Percentiles rank a stretch among this genome's conserved stretches.
phyloP scores from a whole-genome alignment of 2,888 invertebrate species.

The Nephrotoma flavescens region DNA sequence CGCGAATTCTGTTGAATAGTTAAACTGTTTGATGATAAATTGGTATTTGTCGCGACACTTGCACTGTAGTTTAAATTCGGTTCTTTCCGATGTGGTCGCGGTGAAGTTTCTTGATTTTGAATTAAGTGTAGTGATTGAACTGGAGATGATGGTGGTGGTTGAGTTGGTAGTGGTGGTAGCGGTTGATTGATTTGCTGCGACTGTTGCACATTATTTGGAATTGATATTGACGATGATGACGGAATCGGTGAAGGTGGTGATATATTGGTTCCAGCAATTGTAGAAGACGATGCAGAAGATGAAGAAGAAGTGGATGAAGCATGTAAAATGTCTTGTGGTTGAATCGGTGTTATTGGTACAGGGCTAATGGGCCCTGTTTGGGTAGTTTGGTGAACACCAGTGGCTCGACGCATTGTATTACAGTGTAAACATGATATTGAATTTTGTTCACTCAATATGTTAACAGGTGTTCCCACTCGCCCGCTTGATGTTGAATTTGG shows the following conservation, averaged over 20 bases:
- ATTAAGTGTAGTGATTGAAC: constrained; percentile 12
- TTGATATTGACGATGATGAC: constrained; percentile 5
- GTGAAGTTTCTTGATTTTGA: constrained; percentile 8
- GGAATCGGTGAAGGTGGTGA: constrained; percentile 5
- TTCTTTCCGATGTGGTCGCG: constrained; percentile 11
- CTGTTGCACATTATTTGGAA: constrained; percentile 8
- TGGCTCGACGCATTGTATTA: constrained; percentile 28
- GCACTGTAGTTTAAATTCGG: background rate
- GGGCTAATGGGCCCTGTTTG: constrained; percentile 33
- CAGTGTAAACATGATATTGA: constrained; percentile 28
- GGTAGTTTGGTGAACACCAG: constrained; percentile 32
- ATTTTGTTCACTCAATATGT: constrained; percentile 15
- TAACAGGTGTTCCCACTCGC: constrained; percentile 19
- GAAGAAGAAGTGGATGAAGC: constrained; percentile 1
- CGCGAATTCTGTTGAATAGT: constrained; percentile 4
- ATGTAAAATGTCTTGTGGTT: background rate
- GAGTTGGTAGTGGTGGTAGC: constrained; percentile 16
- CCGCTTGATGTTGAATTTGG: constrained; percentile 12
- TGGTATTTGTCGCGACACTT: background rate
- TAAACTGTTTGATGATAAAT: background rate
- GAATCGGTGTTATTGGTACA: constrained; percentile 22
- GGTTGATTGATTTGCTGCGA: constrained; percentile 3
- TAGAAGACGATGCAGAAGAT: background rate
- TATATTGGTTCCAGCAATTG: background rate
- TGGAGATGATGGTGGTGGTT: constrained; percentile 18